Evolutionary conservation across 2,888 invertebrate genomes (phyloP).

Genomic region (Leptopilina myrica): DNA sequence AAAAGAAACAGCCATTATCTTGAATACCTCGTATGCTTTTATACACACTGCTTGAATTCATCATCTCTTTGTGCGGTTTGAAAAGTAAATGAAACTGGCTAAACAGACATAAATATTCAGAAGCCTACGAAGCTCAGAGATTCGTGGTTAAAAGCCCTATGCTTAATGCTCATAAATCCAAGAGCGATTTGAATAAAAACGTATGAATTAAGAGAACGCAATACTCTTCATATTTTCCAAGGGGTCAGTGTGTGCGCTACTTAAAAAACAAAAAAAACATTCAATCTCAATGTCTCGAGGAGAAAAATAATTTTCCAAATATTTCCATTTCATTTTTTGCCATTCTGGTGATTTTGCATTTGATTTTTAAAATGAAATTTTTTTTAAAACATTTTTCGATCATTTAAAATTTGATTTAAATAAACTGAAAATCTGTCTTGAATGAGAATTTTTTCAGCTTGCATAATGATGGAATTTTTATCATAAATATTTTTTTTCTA

Average conservation of each 20-base stretch:
- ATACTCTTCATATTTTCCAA: neutral
- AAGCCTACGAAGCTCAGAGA: slow-evolving; percentile 55
- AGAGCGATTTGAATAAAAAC: slow-evolving; percentile 27
- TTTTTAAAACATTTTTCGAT: too few relatives aligned
- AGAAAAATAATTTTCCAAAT: neutral
- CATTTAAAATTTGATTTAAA: too few relatives aligned
- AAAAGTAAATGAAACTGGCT: slow-evolving; percentile 58
- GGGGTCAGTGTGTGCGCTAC: neutral
- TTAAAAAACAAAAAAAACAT: neutral
- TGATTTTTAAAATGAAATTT: too few relatives aligned
- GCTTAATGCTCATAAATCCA: slow-evolving; percentile 64
- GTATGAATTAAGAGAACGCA: slow-evolving; percentile 18
- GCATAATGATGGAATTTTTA: neutral
- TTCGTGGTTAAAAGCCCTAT: slow-evolving; percentile 63
- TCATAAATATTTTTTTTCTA: neutral
- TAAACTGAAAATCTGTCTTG: too few relatives aligned
- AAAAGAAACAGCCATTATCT: slow-evolving; percentile 56
- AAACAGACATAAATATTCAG: slow-evolving; percentile 62
- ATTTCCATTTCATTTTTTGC: neutral
- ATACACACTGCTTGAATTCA: slow-evolving; percentile 46
- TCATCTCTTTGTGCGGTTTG: slow-evolving; percentile 45
- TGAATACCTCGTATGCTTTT: slow-evolving; percentile 50
- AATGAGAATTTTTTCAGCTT: too few relatives aligned
- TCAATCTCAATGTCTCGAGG: neutral
- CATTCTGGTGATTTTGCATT: too few relatives aligned